Evolutionary conservation across 2,888 invertebrate genomes (phyloP).

Genomic region (Mellilla xanthometata): DNA sequence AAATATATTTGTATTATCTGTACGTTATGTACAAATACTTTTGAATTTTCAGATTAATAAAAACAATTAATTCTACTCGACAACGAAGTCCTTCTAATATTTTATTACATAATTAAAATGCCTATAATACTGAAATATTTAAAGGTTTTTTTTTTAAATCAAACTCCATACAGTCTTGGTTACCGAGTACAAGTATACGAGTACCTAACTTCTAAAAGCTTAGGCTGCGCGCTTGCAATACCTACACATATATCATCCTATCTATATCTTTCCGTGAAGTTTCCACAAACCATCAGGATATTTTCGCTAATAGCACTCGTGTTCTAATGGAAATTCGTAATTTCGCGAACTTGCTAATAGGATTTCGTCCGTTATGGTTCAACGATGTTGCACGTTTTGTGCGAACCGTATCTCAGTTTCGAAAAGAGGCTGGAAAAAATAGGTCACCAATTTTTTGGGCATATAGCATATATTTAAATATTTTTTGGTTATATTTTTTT

Average conservation of each 20-base stretch:
- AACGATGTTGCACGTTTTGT: conserved; percentile 72
- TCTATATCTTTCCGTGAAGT: neutral
- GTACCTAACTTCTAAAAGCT: neutral
- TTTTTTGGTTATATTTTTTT: too few relatives aligned
- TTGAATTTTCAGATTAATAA: too few relatives aligned
- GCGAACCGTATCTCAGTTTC: conserved; percentile 68
- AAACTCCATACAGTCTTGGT: too few relatives aligned
- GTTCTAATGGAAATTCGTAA: conserved; percentile 35
- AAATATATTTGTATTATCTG: too few relatives aligned
- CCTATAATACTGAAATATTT: too few relatives aligned
- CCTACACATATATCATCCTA: neutral
- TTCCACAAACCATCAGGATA: conserved; percentile 23
- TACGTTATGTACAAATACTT: too few relatives aligned
- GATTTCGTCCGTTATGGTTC: conserved; percentile 60
- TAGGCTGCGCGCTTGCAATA: neutral
- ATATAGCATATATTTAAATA: conserved; percentile 75
- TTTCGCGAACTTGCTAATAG: conserved; percentile 49
- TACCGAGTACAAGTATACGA: too few relatives aligned
- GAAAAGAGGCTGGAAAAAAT: conserved; percentile 59
- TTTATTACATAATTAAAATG: too few relatives aligned
- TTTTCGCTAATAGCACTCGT: conserved; percentile 30
- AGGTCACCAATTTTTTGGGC: conserved; percentile 54
- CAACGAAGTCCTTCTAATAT: too few relatives aligned
- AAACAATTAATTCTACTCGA: too few relatives aligned
- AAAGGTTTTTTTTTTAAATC: too few relatives aligned